Evolutionary conservation across 2,888 invertebrate species (phyloP), one percentile per base, ranked within the genome.

Genomic region (Panopea generosa): DNA sequence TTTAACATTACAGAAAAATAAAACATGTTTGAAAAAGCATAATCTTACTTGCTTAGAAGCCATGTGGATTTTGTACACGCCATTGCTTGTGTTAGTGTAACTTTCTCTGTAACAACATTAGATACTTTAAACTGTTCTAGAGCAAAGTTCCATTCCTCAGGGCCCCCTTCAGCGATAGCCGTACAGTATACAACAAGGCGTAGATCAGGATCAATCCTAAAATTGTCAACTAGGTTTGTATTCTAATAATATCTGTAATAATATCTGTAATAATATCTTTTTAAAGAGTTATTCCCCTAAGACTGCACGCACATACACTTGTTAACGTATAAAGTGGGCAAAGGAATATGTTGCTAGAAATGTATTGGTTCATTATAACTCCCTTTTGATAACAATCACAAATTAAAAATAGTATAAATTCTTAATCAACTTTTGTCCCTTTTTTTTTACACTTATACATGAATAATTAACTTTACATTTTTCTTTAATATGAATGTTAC

Each of bases 111-210:
- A 0, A 95, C 95, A 22, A 95, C 94, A 91, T 95, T 95, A 16
- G 95, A 94, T 50, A 93, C 92, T 79, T 93, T 92, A 86, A 95
- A 95, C 68, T 95, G 94, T n/a, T 94, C 91, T 93, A 95, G 96
- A 16, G 95, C 93, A 93, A 96, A 96, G 49, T 96, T 92, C 96
- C 96, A 97, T 84, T 96, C 95, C 0, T 93, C 92, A 74, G 94
- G 94, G 16, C 94, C 93, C 52, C 96, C 96, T 82, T 95, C 93
- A 14, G 94, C 93, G 18, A 96, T 94, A 0, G 95, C 95, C 59
- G 94, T 94, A 92, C 97, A 97, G 93, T 96, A 96, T 61, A 96
- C 95, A 0, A 95, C 94, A 29, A 94, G 91, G 0, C 95, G 94
- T 7, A 96, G 93, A 93, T 97, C 95, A 26, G 95, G 94, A 0